Percentiles rank a stretch among this genome's conserved stretches.
Evolutionary conservation across 2,797 vertebrate species (phyloP).

Genomic region (Danionella dracula): DNA sequence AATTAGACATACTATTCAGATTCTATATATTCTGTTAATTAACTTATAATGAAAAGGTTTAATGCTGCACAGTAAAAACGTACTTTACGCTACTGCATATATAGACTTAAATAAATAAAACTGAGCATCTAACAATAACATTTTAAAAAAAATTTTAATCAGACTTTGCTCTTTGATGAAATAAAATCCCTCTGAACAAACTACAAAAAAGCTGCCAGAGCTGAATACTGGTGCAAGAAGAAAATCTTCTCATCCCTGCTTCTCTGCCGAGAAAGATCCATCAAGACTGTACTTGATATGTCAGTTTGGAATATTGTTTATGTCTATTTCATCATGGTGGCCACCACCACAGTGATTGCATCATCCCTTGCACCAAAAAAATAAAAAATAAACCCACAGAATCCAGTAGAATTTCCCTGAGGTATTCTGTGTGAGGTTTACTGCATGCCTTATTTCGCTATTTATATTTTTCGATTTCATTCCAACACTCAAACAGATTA

Average conservation of each 20-base stretch:
- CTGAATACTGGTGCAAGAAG: conserved; percentile 12
- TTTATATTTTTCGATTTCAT: conserved; percentile 25
- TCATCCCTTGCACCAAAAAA: conserved; percentile 7
- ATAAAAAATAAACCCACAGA: background rate
- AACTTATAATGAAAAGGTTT: too few species aligned
- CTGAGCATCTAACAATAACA: too few species aligned
- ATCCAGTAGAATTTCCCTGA: conserved; percentile 9
- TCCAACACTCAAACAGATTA: conserved; percentile 25
- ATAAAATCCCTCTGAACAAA: conserved; percentile 15
- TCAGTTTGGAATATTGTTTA: conserved; percentile 30
- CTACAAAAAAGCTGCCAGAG: conserved; percentile 33
- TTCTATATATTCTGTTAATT: too few species aligned
- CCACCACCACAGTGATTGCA: conserved; percentile 20
- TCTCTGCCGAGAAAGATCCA: conserved; percentile 31
- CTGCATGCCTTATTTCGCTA: conserved; percentile 13
- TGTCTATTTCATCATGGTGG: conserved; percentile 21
- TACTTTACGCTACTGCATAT: too few species aligned
- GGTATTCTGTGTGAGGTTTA: background rate
- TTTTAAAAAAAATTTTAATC: too few species aligned
- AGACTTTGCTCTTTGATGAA: too few species aligned
- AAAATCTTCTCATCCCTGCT: background rate
- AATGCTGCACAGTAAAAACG: too few species aligned
- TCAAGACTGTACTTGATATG: conserved; percentile 19
- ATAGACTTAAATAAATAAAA: too few species aligned
- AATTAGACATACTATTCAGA: too few species aligned